Base-by-base conservation (phyloP, 2,797 vertebrate genomes). In the Alca torda region DNA sequence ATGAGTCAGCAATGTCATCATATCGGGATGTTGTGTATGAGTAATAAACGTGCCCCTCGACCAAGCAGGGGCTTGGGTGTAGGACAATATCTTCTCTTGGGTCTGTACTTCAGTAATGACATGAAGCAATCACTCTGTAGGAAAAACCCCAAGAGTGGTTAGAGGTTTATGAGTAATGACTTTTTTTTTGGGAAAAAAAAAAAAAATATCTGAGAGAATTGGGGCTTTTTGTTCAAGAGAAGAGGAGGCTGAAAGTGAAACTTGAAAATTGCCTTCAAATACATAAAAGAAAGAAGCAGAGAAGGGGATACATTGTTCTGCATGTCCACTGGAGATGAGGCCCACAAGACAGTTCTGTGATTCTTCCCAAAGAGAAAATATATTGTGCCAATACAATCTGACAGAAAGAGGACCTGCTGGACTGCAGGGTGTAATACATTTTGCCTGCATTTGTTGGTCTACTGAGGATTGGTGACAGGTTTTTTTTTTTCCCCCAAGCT, bases 131-230 rank as follows among this genome's bases (percentile, higher is more conserved):
- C 5, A 1, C 28, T 41, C n/a, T 8, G 67, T 1, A 57, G 68
- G 24, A 10, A 82, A 68, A 82, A 19, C 57, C 79, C 59, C 59
- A 39, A 31, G 39, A 45, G 68, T 17, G 30, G 20, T 67, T 54
- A 18, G 25, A 85, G 60, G 51, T 41, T 90, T 56, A 20, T 85
- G 72, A 96, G 81, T 25, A 60, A 87, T 45, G 12, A 11, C 2
- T 18, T 67, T 50, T 82, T 50, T 82, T 50, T 19, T 2, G 0
- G 1, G 20, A 3, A 1, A 1, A 2, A 2, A 2, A 6, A 10
- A 2, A 2, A 6, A 10, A 28, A 65, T 37, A 67, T 39, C 28
- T 0, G 39, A 67, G 51, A 50, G 18, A 72, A 8, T 23, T 50
- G 37, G 4, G 9, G 1, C 1, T 35, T 57, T 90, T 93, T 59